Base-by-base conservation (phyloP, 2,888 invertebrate species). In the Stenolophus ochropezus region DNA sequence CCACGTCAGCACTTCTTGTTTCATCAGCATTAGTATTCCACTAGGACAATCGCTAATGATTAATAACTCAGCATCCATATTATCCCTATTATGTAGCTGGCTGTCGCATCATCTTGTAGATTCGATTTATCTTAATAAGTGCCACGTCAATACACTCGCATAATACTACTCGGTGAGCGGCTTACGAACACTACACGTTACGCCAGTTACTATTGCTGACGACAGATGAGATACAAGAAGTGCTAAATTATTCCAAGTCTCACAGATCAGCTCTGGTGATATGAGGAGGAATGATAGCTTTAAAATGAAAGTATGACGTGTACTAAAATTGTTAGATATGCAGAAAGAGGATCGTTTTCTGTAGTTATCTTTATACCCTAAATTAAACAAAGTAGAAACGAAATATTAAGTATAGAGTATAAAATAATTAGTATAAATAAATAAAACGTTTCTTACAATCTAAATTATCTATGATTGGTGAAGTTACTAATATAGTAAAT, bases 51-150 rank as follows among this genome's bases (percentile, higher is more conserved):
- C 58, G 42, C 18, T 73, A 80, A 73, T 80, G 80, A 80, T 80
- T 80, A 80, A 80, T 79, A 47, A 53, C 71, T 56, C 73, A 42
- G 56, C n/a, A 73, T 80, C 56, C 73, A 42, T 47, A 80, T 73
- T 80, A 71, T 71, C 56, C 25, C 58, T 58, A 80, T 80, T 80
- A 80, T 53, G 33, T 47, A 71, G 21, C 33, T 14, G 21, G 73
- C 47, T 73, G 73, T 73, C 80, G 71, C 73, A 73, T 73, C 73
- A 73, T 73, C 73, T 73, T 79, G 79, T 79, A 79, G 58, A 73
- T 65, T 80, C 80, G 69, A 80, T 80, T 80, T 80, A 80, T 80
- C 80, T 80, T 80, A 80, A 80, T 80, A 80, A 80, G 58, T 80
- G 56, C 53, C 80, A 58, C 80, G 80, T 80, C 80, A 80, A 80